Evolutionary conservation across 2,888 invertebrate species (phyloP).

Genomic region (Lasioglossum malachurum): DNA sequence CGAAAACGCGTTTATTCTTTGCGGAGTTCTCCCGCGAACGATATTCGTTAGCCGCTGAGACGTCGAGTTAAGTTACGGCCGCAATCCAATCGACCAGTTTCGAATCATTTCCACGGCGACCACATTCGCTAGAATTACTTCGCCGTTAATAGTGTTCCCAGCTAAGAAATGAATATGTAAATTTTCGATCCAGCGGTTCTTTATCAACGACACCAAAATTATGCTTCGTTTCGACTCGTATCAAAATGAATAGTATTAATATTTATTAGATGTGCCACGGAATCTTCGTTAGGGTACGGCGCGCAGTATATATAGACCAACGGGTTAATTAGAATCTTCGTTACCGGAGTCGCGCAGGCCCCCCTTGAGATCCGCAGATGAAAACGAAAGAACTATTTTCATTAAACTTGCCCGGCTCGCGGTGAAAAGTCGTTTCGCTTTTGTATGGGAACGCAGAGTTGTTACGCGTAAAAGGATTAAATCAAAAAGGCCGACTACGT

Average conservation of each 20-base stretch:
- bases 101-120: neutral
- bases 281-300: neutral
- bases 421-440: conserved; percentile 73
- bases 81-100: conserved; percentile 64
- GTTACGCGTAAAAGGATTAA: conserved; percentile 72
- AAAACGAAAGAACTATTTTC: conserved; percentile 82
- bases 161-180: neutral
- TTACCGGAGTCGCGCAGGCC: conserved; percentile 72
- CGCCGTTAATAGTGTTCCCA: neutral
- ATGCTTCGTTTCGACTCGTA: neutral
- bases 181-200: neutral
- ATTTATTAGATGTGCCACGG: neutral
- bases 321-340: conserved; percentile 77
- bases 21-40: conserved; percentile 5
- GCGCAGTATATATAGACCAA: neutral
- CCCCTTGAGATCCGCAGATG: conserved; percentile 73
- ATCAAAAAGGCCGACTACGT: conserved; percentile 48
- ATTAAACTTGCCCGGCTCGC: conserved; percentile 78
- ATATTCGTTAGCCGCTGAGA: conserved; percentile 10
- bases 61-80: conserved; percentile 29
- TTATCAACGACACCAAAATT: neutral
- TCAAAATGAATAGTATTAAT: neutral
- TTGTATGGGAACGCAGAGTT: conserved; percentile 66
- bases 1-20: conserved; percentile 13
- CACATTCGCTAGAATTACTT: neutral